Evolutionary conservation across 2,888 invertebrate species (phyloP), one percentile per base, ranked within the genome.

Genomic region (Andrena dorsata): DNA sequence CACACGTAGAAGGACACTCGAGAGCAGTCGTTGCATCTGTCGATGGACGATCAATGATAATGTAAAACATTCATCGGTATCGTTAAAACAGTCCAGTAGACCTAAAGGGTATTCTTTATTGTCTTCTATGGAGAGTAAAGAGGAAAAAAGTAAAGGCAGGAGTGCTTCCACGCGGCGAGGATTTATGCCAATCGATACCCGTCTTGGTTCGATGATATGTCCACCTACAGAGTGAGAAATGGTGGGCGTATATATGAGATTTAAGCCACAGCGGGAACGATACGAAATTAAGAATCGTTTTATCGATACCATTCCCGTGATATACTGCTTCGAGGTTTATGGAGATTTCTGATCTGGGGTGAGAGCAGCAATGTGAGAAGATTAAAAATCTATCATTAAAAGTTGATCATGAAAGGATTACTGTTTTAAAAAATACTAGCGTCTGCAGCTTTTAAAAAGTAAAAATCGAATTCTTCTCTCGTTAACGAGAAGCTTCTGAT

Each of bases 171-270:
- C 53, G 41, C 41, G 41, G 63, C 23, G 53, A 41, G 32, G 69
- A 76, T 63, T 63, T 41, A 76, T 63, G 7, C 53, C 51, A 63
- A 76, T 76, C 69, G 61, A 76, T 70, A 63, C 28, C 10, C 23
- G 1, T 1, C 51, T 41, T 23, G 26, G 16, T 26, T 58, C 73
- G 65, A 30, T 47, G 30, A 58, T 68, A 30, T 26, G 35, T 23
- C 47, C 41, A 16, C 41, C 13, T 61, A 26, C 16, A 69, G 30
- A 75, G 30, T 75, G 56, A 41, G 26, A 41, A 56, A 56, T 56
- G n/a, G 53, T 30, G 23, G 51, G 53, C 56, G 65, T 76, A 20
- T 35, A 49, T 23, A 41, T 58, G 35, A 41, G 35, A 64, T 76
- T 71, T 61, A 63, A 69, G 16, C 47, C 20, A 20, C 60, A 60